A percentile compares a stretch with the other conserved stretches of the same genome.
phyloP scores from a whole-genome alignment of 2,888 invertebrate genomes.

The Allacma fusca region DNA sequence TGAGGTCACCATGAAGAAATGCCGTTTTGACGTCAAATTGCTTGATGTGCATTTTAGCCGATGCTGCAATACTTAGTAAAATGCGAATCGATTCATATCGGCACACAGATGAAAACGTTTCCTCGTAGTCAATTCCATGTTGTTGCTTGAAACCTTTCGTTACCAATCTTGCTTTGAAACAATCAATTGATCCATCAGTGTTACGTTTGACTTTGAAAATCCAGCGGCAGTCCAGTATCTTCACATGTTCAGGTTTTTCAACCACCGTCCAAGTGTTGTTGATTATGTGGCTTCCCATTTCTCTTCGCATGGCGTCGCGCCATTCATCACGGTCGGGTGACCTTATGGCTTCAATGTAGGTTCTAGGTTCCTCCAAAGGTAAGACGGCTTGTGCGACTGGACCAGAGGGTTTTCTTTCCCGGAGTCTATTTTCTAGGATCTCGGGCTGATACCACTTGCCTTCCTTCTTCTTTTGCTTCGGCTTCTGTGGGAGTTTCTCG shows the following conservation, averaged over 20 bases:
- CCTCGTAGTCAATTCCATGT: conserved; percentile 42
- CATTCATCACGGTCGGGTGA: background rate
- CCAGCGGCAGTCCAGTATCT: conserved; percentile 38
- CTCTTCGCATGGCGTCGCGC: conserved; percentile 36
- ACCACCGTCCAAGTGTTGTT: conserved; percentile 42
- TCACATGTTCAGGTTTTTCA: background rate
- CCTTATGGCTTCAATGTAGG: conserved; percentile 14
- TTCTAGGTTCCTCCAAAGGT: conserved; percentile 25
- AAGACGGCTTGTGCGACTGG: too few species aligned
- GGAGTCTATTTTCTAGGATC: too few species aligned
- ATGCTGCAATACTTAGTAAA: conserved; percentile 42
- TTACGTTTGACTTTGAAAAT: conserved; percentile 40
- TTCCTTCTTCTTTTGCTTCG: too few species aligned
- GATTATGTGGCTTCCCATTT: conserved; percentile 17
- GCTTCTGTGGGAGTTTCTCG: too few species aligned
- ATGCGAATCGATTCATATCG: conserved; percentile 40
- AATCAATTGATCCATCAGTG: conserved; percentile 20
- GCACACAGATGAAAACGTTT: conserved; percentile 45
- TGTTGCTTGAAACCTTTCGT: conserved; percentile 36
- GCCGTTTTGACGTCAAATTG: conserved; percentile 48
- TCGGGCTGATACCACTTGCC: too few species aligned
- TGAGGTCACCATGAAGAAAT: conserved; percentile 41
- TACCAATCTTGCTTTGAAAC: conserved; percentile 41
- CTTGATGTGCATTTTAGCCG: background rate
- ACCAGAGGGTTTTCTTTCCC: too few species aligned